Base-by-base conservation (phyloP, 2,888 invertebrate genomes). In the Rhorus exstirpatorius region DNA sequence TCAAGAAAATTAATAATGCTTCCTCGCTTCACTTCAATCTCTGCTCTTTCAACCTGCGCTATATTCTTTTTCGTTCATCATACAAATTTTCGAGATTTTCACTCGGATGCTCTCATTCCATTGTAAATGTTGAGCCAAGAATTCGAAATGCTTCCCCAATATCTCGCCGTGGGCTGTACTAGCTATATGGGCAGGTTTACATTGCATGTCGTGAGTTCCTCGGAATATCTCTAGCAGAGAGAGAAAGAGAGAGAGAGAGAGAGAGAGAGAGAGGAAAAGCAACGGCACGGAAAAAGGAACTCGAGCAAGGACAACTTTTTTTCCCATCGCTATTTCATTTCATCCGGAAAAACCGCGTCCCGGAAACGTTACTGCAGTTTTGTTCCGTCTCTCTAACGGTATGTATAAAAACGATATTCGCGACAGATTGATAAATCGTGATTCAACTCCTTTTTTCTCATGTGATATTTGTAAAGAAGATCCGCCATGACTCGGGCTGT, bases 81-180 rank as follows among this genome's bases (percentile, higher is more conserved):
- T 53, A 38, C 24, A 68, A 38, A 38, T 49, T 61, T n/a, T 49
- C 31, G 26, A 19, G 41, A 61, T 77, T 77, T 61, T 61, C 21
- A 12, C 38, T 53, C 3, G 8, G 0, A 51, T 61, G 26, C 24
- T 8, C 35, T 31, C 24, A 17, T 51, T 21, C 21, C 24, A 14
- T n/a, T 24, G 10, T 19, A 24, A 31, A 19, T 17, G 14, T 41
- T 12, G 68, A 24, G 44, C 61, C 53, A 51, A 61, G 49, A 51
- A 70, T 77, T 68, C 26, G 61, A 49, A 70, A 70, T 51, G 26
- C 31, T n/a, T 53, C 41, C 6, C 51, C 10, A 19, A 77, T 70
- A 61, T 53, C 24, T 70, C 14, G 53, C 51, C 14, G 41, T 1
- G 14, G 14, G 44, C 14, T 14, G 10, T 17, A 24, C 51, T 17